phyloP scores from a whole-genome alignment of 2,797 vertebrate genomes.

The Oophaga sylvatica region DNA sequence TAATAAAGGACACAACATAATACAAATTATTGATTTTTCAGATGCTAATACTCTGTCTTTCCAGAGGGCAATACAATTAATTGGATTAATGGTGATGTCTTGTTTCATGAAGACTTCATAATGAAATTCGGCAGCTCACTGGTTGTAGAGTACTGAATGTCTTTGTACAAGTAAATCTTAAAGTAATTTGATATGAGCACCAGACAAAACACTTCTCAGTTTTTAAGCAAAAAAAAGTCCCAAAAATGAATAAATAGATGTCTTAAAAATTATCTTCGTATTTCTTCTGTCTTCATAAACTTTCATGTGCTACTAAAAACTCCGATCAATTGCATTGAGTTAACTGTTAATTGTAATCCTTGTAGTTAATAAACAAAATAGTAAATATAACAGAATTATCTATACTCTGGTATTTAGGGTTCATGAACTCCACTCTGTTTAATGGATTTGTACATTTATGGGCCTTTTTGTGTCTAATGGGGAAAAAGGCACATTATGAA shows the following conservation, averaged over 20 bases:
- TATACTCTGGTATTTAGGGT: too few species aligned
- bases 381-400: too few species aligned
- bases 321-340: too few species aligned
- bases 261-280: neutral
- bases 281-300: neutral
- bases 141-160: neutral
- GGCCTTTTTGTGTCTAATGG: too few species aligned
- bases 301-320: neutral
- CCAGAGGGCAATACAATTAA: slow-evolving; percentile 53
- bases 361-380: too few species aligned
- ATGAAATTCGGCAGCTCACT: slow-evolving; percentile 4
- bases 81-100: slow-evolving; percentile 47
- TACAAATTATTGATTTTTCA: slow-evolving; percentile 48
- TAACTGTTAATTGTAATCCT: too few species aligned
- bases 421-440: too few species aligned
- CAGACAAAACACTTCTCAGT: neutral
- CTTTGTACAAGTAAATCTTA: neutral
- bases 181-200: neutral
- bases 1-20: slow-evolving; percentile 49
- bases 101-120: slow-evolving; percentile 18
- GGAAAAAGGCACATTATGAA: too few species aligned
- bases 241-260: too few species aligned
- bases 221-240: too few species aligned
- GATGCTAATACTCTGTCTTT: slow-evolving; percentile 45
- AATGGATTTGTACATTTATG: too few species aligned